These are phyloP conservation scores for Drosophila sturtevanti DNA, from an alignment of 1,140 invertebrate species.

Conservation along the genomic window DNA sequence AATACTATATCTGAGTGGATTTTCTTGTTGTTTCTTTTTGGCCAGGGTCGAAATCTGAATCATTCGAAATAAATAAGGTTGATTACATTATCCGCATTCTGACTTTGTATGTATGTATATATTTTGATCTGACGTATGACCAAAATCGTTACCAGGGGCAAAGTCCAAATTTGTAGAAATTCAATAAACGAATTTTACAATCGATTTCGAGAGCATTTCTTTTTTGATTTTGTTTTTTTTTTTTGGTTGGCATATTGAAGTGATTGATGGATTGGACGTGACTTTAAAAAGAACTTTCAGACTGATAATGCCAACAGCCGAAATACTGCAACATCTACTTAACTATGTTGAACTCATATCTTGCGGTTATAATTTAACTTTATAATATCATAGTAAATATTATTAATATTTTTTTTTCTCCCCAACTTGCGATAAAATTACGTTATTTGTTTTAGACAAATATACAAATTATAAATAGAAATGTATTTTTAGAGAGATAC, in stretches of 20 bases:
- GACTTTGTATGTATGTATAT: neutral
- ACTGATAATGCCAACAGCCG: neutral
- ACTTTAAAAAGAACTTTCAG: neutral
- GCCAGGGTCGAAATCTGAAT: slow-evolving; percentile 1
- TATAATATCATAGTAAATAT: slow-evolving; percentile 4
- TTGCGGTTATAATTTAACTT: neutral
- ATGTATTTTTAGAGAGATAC: neutral
- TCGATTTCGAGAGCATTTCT: neutral
- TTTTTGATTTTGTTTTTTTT: neutral
- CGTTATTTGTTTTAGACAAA: neutral
- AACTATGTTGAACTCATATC: neutral
- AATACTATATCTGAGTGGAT: slow-evolving; percentile 1
- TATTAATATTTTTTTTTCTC: neutral
- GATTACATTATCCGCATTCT: neutral
- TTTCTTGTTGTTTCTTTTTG: neutral
- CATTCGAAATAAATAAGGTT: neutral
- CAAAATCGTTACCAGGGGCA: slow-evolving; percentile 7
- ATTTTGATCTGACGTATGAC: slow-evolving; percentile 1
- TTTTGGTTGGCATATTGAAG: slow-evolving; percentile 15
- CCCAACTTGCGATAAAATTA: neutral
- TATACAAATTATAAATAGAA: neutral
- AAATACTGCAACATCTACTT: neutral
- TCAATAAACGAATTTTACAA: neutral
- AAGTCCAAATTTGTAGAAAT: neutral
- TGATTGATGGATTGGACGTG: slow-evolving; percentile 38